These are phyloP conservation scores for Phenacoccus solenopsis DNA, from an alignment of 1,140 invertebrate species.

Conservation along the genomic window DNA sequence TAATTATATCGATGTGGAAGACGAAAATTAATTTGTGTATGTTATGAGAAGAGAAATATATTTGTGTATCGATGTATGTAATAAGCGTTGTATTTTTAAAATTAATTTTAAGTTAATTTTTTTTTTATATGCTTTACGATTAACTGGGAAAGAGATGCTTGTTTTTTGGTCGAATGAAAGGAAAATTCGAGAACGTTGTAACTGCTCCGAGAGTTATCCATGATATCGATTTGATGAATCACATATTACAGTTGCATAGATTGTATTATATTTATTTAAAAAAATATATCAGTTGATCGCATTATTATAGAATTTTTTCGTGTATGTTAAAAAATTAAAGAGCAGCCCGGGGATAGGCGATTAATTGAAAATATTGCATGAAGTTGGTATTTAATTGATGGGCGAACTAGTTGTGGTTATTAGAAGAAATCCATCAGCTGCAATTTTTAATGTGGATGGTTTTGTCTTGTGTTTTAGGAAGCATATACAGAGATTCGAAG, in stretches of 20 bases:
- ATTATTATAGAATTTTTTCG: neutral
- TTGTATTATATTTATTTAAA: neutral
- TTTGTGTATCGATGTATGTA: neutral
- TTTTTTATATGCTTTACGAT: neutral
- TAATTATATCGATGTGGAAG: too few species aligned
- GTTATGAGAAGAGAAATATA: too few species aligned
- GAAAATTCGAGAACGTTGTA: neutral
- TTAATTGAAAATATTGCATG: neutral
- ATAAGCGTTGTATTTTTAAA: neutral
- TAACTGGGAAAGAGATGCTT: neutral
- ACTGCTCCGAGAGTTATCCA: neutral
- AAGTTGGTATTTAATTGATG: too few species aligned
- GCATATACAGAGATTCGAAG: neutral
- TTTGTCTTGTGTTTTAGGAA: neutral
- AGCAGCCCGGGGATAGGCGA: too few species aligned
- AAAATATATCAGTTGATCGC: neutral
- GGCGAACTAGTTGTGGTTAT: neutral
- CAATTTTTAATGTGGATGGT: neutral
- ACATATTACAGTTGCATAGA: neutral
- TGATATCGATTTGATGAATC: neutral
- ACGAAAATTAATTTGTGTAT: too few species aligned
- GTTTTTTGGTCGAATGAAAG: neutral
- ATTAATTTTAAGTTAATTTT: neutral
- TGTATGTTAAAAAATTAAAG: too few species aligned
- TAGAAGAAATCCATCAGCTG: neutral